Conservation (phyloP, 2,113 vertebrate genomes). For the Proteles cristata region DNA sequence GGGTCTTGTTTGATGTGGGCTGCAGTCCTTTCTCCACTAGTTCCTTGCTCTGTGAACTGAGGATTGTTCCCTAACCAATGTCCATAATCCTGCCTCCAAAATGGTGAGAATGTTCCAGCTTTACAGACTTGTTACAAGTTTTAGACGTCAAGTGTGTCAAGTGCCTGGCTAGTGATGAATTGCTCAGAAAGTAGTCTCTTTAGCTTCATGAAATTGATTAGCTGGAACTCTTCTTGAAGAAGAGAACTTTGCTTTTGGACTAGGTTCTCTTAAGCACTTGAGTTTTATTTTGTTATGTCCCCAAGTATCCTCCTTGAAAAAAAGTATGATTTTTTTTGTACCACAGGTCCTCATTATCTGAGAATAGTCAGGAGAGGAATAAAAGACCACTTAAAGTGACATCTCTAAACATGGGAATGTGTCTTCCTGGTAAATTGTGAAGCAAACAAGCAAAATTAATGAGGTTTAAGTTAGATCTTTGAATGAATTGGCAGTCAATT, state of each 20-base stretch:
- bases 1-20: neutral
- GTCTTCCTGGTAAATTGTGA: conserved; percentile 17
- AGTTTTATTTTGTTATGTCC: conserved; percentile 49
- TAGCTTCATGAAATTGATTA: conserved; percentile 14
- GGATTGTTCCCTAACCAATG: neutral
- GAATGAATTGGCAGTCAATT: neutral
- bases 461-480: neutral
- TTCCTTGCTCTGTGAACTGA: conserved; percentile 22
- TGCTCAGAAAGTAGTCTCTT: conserved; percentile 1
- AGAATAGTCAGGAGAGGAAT: conserved; percentile 11
- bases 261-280: neutral
- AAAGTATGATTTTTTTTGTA: conserved; percentile 30
- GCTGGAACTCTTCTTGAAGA: conserved; percentile 17
- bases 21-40: neutral
- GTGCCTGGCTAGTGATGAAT: neutral
- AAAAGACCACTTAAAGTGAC: neutral
- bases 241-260: neutral
- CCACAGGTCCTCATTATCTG: neutral
- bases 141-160: neutral
- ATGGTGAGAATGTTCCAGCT: neutral
- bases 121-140: neutral
- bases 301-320: conserved; percentile 2
- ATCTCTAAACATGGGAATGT: neutral
- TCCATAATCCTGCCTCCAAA: conserved; percentile 24
- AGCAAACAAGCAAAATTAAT: neutral